Evolutionary conservation across 1,140 invertebrate species (phyloP), one percentile per base, ranked within the genome.

Genomic region (Aphis gossypii): DNA sequence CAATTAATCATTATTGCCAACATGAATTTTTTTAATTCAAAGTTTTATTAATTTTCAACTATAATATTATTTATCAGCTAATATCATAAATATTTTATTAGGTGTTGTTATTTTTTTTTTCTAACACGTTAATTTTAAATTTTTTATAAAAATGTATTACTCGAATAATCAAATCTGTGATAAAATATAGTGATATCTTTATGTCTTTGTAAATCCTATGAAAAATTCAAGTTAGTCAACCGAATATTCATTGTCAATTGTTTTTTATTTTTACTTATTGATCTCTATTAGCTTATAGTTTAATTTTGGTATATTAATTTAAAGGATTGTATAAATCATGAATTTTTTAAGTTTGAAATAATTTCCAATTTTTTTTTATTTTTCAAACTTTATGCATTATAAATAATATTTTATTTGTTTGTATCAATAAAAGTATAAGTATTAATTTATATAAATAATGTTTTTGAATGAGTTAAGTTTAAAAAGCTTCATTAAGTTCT

Each of bases 111-210:
- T 56, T 38, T 54, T 54, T 38, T 56, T 89, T 38, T 68, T 68
- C 23, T 5, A 18, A 14, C n/a, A n/a, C 60, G 14, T 68, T 68
- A 86, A 46, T 48, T 86, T 44, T 86, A 48, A 51, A 51, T 54
- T 21, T 51, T 88, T n/a, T 86, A 86, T n/a, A 44, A n/a, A 86
- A 86, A 86, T 86, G 84, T 86, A 46, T 86, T 89, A 38, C 35
- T 25, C 5, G n/a, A 46, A 46, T 8, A 60, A 90, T 60, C 38
- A 5, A 23, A 48, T 51, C 76, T 92, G 90, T 92, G 90, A 92
- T 92, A 92, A 51, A 76, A 83, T 92, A 54, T 48, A 38, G 68
- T 92, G 90, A 92, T 92, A 92, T 35, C 8, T 83, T 83, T 82
- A n/a, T 87, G 18, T 87, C 48, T n/a, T 89, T 89, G 38, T 56